Percentiles rank a stretch among this genome's conserved stretches.
Evolutionary conservation across 2,888 invertebrate species (phyloP).

Genomic region (Clusia tigrina): DNA sequence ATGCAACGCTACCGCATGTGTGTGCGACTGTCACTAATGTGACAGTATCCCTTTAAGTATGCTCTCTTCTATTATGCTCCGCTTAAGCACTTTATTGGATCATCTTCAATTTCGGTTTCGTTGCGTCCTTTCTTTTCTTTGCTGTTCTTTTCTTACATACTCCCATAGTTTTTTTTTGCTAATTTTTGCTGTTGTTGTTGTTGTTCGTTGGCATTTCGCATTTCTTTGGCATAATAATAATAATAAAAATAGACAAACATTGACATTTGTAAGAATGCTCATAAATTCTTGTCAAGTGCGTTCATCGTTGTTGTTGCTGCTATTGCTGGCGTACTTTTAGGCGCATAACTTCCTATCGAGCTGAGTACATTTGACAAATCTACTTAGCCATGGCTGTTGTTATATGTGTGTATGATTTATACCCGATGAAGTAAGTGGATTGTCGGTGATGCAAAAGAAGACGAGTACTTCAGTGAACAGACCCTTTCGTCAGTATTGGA

Average conservation of each 20-base stretch:
- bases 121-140: constrained; percentile 18
- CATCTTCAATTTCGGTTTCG: constrained; percentile 43
- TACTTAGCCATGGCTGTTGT: constrained; percentile 46
- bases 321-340: background rate
- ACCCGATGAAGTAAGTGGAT: constrained; percentile 1
- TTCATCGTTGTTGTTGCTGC: background rate
- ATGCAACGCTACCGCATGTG: constrained; percentile 46
- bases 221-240: background rate
- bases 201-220: background rate
- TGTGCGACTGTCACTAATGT: constrained; percentile 48
- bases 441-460: background rate
- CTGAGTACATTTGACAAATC: constrained; percentile 47
- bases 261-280: background rate
- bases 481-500: too few species aligned
- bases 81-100: constrained; percentile 57
- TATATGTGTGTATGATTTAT: background rate
- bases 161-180: too few species aligned
- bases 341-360: background rate
- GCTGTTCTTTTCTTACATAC: too few species aligned
- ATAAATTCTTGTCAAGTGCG: constrained; percentile 11
- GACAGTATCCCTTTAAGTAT: constrained; percentile 46
- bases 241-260: constrained; percentile 1
- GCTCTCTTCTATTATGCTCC: constrained; percentile 19
- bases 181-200: too few species aligned
- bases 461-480: too few species aligned